Evolutionary conservation across 2,113 vertebrate genomes (phyloP).

Genomic region (Chinchilla lanigera): DNA sequence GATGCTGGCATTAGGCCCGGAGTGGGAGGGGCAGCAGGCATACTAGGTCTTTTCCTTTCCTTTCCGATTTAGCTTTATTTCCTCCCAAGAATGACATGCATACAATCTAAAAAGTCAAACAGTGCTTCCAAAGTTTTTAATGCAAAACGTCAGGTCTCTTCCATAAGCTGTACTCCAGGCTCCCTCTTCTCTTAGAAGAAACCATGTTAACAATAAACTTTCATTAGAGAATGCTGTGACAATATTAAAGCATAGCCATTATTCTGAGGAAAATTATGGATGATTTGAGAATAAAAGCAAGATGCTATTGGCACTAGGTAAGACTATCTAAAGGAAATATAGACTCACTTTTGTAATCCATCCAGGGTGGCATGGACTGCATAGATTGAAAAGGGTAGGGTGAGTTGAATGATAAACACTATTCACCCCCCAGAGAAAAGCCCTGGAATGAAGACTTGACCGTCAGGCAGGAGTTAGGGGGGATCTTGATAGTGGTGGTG

Average conservation of each 20-base stretch:
- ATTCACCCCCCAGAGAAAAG: background rate
- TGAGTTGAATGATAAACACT: background rate
- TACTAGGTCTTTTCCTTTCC: background rate
- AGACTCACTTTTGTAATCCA: background rate
- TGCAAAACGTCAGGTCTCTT: background rate
- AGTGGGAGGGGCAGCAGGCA: no score
- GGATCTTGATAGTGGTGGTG: background rate
- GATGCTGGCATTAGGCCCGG: no score
- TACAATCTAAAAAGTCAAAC: slow-evolving; percentile 9
- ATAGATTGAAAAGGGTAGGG: background rate
- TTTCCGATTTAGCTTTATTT: background rate
- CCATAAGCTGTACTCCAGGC: background rate
- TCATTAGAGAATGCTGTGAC: background rate
- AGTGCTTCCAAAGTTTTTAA: background rate
- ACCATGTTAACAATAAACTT: background rate
- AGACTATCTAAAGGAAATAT: background rate
- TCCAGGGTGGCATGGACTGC: background rate
- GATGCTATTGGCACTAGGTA: background rate
- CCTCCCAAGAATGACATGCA: background rate
- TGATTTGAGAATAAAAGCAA: background rate
- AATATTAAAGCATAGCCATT: background rate
- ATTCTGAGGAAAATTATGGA: background rate
- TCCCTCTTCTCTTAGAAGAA: background rate
- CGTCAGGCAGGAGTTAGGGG: background rate
- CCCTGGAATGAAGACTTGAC: background rate